Percentiles rank a stretch among this genome's conserved stretches.
phyloP scores from a whole-genome alignment of 2,888 invertebrate genomes.

The Melinopterus prodromus region DNA sequence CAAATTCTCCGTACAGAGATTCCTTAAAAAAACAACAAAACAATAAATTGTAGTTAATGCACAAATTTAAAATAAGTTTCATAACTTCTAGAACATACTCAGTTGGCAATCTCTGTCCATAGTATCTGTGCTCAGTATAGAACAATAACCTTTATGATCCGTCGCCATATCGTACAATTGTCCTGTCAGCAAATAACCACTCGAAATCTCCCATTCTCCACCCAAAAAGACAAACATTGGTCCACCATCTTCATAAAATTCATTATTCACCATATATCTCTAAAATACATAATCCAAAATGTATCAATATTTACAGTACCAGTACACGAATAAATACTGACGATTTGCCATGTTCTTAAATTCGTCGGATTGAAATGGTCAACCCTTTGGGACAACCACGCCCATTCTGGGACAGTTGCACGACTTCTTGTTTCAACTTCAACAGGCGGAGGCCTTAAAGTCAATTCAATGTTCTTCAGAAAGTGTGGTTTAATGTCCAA shows the following conservation, averaged over 20 bases:
- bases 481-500: not conserved
- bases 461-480: not conserved
- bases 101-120: slow-evolving; percentile 77
- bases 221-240: slow-evolving; percentile 75
- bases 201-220: slow-evolving; percentile 76
- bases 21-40: slow-evolving; percentile 31
- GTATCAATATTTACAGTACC: not conserved
- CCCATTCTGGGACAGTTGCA: slow-evolving; percentile 37
- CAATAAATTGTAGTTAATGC: too few relatives aligned
- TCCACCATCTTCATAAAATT: slow-evolving; percentile 61
- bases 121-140: slow-evolving; percentile 84
- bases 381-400: slow-evolving; percentile 82
- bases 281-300: slow-evolving; percentile 43
- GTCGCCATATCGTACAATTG: slow-evolving; percentile 62
- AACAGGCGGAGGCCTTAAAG: slow-evolving; percentile 23
- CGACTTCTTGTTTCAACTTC: not conserved
- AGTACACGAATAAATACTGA: slow-evolving; percentile 52
- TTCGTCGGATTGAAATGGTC: slow-evolving; percentile 83
- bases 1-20: slow-evolving; percentile 66
- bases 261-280: slow-evolving; percentile 65
- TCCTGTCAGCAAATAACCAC: slow-evolving; percentile 62
- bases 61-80: too few relatives aligned
- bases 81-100: slow-evolving; percentile 57
- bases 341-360: slow-evolving; percentile 81
- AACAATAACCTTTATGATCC: slow-evolving; percentile 70